Evolutionary conservation across 2,113 vertebrate genomes (phyloP), one percentile per base, ranked within the genome.

Genomic region (Microtus montanus): DNA sequence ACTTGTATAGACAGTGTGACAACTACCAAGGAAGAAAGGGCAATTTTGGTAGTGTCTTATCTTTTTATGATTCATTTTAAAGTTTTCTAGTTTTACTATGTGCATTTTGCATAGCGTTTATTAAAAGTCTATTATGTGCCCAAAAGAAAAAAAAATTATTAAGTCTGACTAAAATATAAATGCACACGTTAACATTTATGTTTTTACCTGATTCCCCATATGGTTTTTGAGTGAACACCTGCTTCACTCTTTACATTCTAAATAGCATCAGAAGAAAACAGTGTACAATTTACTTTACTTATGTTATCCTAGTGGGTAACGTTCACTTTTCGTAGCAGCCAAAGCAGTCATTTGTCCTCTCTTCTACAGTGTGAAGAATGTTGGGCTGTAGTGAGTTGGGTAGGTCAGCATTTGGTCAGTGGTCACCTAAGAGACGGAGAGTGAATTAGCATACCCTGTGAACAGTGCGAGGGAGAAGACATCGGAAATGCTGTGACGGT

Each of bases 21-120:
- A 61, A 94, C 70, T 94, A 47, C 91, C 83, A 92, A 89, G 66
- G 66, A 93, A 54, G 30, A 61, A 88, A 87, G 87, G n/a, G 2
- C 71, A 3, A 52, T 85, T 93, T 90, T 87, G 2, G 2, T 82
- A 71, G 26, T 68, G 73, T 88, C 10, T 97, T 86, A 68, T 92
- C 92, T 92, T 84, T 88, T 87, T 90, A 41, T 84, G 89, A 89
- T 47, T 87, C 28, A 35, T 90, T 30, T 91, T 83, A 74, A 93
- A 38, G 8, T 96, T 94, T 80, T 96, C 93, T 94, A 61, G 47
- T 94, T 96, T 96, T 86, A 82, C 35, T 77, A 2, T 54, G 80
- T 93, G 74, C 14, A 54, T 95, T 93, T 10, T 91, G 22, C 73
- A 7, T 71, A 52, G 33, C 75, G 71, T 82, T 79, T 87, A 87